Conservation (phyloP, 1,140 invertebrate species). For the Aphelinus certus region DNA sequence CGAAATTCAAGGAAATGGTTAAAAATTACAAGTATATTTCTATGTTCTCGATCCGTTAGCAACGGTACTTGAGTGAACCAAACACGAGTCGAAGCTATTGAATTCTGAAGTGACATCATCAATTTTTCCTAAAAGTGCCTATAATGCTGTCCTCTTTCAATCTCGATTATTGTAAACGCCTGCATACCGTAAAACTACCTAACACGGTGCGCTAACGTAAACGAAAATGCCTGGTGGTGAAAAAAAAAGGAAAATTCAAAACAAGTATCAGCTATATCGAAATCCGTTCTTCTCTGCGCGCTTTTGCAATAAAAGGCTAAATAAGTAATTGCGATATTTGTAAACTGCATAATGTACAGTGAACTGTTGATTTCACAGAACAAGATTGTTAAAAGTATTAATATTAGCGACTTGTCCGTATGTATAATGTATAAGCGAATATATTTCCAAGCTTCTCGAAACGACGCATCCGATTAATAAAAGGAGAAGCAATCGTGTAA, state of each 20-base stretch:
- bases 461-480: neutral
- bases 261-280: constrained; percentile 5
- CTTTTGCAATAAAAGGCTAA: constrained; percentile 27
- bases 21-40: neutral
- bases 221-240: constrained; percentile 7
- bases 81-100: constrained; percentile 9
- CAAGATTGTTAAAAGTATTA: neutral
- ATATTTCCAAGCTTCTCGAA: constrained; percentile 28
- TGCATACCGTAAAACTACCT: constrained; percentile 22
- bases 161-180: constrained; percentile 18
- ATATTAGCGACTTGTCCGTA: constrained; percentile 11
- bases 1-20: neutral
- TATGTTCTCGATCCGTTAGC: neutral
- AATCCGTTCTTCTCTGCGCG: constrained; percentile 5
- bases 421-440: constrained; percentile 21
- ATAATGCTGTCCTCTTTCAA: constrained; percentile 52
- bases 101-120: neutral
- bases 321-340: constrained; percentile 13
- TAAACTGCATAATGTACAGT: constrained; percentile 24
- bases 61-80: neutral
- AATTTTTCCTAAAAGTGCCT: constrained; percentile 60
- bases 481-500: constrained; percentile 34
- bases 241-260: constrained; percentile 3
- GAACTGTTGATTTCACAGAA: constrained; percentile 8
- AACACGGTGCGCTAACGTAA: neutral